Evolutionary conservation across 2,113 vertebrate genomes (phyloP).

Genomic region (Nyctibius bracteatus): DNA sequence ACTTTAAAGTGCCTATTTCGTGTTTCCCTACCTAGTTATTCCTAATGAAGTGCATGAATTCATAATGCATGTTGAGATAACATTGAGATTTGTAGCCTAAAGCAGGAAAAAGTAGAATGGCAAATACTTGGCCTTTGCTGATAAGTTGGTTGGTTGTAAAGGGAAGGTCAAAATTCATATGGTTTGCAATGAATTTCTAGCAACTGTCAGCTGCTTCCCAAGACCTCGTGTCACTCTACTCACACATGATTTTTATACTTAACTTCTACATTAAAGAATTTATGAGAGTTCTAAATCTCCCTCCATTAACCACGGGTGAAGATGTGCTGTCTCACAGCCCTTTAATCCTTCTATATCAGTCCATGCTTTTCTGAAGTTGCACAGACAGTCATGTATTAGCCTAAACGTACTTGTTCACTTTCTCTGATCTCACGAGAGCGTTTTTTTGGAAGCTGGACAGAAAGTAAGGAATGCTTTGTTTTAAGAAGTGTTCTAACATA

Average conservation of each 20-base stretch:
- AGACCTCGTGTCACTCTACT: neutral
- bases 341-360: neutral
- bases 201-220: neutral
- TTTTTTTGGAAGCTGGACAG: neutral
- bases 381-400: neutral
- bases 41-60: neutral
- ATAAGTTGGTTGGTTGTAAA: neutral
- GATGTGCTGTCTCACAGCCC: neutral
- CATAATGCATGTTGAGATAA: neutral
- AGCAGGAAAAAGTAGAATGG: neutral
- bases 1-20: neutral
- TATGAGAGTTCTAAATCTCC: neutral
- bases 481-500: neutral
- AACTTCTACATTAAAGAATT: neutral
- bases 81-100: neutral
- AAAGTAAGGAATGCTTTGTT: neutral
- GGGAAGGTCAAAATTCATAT: conserved; percentile 2
- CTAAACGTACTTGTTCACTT: neutral
- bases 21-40: neutral
- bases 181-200: neutral
- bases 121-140: neutral
- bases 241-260: neutral
- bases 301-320: neutral
- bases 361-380: neutral
- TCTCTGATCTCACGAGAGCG: neutral